phyloP scores from a whole-genome alignment of 2,113 vertebrate genomes.

The Dicerorhinus sumatrensis region DNA sequence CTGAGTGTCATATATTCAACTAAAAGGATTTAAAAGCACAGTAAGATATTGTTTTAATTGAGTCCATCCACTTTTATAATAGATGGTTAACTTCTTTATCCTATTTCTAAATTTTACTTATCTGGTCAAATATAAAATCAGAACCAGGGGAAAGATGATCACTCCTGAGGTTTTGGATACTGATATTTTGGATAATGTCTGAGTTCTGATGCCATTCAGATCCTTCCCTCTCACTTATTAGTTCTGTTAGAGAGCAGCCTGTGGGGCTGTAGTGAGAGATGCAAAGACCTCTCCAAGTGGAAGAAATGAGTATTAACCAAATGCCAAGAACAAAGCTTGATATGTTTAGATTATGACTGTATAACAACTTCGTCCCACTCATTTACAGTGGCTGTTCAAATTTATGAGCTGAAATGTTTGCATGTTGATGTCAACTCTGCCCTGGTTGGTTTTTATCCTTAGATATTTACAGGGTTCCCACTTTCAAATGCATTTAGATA shows the following conservation, averaged over 20 bases:
- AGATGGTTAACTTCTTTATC: background rate
- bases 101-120: background rate
- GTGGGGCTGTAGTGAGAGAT: background rate
- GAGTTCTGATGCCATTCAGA: background rate
- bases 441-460: background rate
- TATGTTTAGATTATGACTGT: background rate
- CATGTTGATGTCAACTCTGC: background rate
- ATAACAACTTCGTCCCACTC: background rate
- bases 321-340: background rate
- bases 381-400: slow-evolving; percentile 5
- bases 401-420: slow-evolving; percentile 66
- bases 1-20: background rate
- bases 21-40: background rate
- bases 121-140: background rate
- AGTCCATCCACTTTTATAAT: background rate
- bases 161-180: background rate
- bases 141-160: background rate
- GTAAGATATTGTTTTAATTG: background rate
- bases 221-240: background rate
- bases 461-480: background rate
- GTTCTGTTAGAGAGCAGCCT: background rate
- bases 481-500: slow-evolving; percentile 7
- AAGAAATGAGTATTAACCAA: background rate
- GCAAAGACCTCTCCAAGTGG: background rate
- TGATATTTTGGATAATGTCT: background rate